Conservation (phyloP, 1,140 invertebrate genomes). For the Brachionus asplanchnoidis region DNA sequence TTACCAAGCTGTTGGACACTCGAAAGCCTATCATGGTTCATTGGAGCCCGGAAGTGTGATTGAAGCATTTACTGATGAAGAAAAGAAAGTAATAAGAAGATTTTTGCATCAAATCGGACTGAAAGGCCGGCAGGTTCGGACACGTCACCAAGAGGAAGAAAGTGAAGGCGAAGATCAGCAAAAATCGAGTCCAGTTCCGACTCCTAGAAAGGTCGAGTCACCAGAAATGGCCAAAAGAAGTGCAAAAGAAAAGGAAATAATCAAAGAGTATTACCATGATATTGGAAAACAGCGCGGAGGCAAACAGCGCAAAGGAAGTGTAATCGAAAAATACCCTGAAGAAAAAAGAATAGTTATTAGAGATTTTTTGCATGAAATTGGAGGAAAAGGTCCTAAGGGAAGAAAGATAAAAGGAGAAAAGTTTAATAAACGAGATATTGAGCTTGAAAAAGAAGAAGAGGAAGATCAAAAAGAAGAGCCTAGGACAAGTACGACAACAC, state of each 20-base stretch:
- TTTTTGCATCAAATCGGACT: not conserved
- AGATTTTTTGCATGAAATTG: not conserved
- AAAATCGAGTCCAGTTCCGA: not conserved
- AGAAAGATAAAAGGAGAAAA: constrained; percentile 4
- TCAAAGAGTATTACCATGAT: not conserved
- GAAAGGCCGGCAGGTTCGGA: not conserved
- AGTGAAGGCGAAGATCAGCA: not conserved
- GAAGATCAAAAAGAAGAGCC: not conserved
- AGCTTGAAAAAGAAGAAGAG: not conserved
- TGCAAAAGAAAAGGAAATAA: not conserved
- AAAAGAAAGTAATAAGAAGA: not conserved
- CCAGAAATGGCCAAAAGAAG: not conserved
- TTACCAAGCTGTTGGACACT: not conserved
- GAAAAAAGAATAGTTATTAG: not conserved
- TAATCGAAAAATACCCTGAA: not conserved
- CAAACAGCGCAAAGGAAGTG: not conserved
- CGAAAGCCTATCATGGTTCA: not conserved
- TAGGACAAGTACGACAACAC: not conserved
- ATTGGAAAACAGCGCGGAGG: not conserved
- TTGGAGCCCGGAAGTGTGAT: not conserved
- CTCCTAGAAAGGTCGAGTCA: not conserved
- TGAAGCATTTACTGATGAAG: not conserved
- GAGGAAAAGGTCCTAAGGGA: not conserved
- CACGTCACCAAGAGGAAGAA: not conserved
- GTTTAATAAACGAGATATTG: not conserved